Evolutionary conservation across 2,113 vertebrate genomes (phyloP).

Genomic region (Colaptes auratus): DNA sequence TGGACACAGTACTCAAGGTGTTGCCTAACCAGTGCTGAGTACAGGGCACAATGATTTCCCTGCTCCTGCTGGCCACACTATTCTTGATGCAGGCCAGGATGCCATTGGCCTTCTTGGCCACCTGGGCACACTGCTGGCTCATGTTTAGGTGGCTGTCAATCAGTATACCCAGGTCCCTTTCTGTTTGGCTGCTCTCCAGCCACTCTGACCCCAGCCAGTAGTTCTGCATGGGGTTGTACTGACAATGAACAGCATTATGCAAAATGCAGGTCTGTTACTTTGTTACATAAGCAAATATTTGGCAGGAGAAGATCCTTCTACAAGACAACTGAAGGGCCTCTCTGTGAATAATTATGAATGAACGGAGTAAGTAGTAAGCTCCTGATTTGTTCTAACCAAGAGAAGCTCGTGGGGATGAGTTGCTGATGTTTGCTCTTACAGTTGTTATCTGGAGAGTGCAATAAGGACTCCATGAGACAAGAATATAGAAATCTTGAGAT

Average conservation of each 20-base stretch:
- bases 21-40: too few relatives aligned
- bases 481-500: background rate
- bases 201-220: too few relatives aligned
- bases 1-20: too few relatives aligned
- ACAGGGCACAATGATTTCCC: too few relatives aligned
- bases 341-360: background rate
- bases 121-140: too few relatives aligned
- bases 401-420: background rate
- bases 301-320: background rate
- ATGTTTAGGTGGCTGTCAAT: too few relatives aligned
- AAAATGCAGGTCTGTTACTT: background rate
- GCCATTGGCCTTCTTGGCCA: too few relatives aligned
- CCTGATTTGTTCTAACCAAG: background rate
- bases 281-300: background rate
- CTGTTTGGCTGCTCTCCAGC: too few relatives aligned
- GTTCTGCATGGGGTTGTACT: too few relatives aligned
- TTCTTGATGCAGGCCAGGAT: too few relatives aligned
- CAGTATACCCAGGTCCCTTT: too few relatives aligned
- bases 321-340: background rate
- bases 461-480: background rate
- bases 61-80: too few relatives aligned
- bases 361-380: background rate
- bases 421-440: background rate
- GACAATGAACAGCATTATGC: fast-evolving
- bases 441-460: background rate